Percentiles rank a stretch among this genome's conserved stretches.
Conservation (phyloP, 2,888 invertebrate species). For the Aplocera efformata region DNA sequence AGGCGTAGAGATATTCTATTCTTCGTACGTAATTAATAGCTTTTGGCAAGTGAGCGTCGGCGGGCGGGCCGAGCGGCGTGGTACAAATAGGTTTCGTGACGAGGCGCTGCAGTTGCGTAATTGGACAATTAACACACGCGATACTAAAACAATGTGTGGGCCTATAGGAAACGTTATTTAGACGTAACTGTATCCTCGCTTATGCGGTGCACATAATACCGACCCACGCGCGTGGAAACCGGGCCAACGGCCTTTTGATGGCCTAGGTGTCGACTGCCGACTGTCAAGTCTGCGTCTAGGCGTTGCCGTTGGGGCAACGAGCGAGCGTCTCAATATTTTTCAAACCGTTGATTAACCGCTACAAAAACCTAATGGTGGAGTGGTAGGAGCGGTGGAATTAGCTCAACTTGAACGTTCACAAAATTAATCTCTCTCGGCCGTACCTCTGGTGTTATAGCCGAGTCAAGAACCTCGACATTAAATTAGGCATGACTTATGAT, state of each 20-base stretch:
- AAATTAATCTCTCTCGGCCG: conserved; percentile 33
- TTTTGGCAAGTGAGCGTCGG: conserved; percentile 74
- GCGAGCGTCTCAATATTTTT: conserved; percentile 4
- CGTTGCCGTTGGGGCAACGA: conserved; percentile 32
- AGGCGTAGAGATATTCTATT: conserved; percentile 75
- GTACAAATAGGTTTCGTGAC: conserved; percentile 64
- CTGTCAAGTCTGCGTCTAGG: conserved; percentile 39
- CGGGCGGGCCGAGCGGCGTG: conserved; percentile 36
- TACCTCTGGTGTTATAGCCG: conserved; percentile 36
- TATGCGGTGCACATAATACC: conserved; percentile 53
- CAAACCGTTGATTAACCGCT: conserved; percentile 10
- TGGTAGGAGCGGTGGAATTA: conserved; percentile 33
- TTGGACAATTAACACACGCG: conserved; percentile 64
- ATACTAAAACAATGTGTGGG: conserved; percentile 57
- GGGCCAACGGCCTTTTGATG: conserved; percentile 64
- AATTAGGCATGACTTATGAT: conserved; percentile 71
- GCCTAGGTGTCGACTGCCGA: conserved; percentile 47
- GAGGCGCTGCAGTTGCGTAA: conserved; percentile 61
- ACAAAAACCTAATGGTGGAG: conserved; percentile 7
- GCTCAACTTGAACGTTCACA: conserved; percentile 30
- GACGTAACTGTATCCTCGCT: conserved; percentile 54
- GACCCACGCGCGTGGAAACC: conserved; percentile 62
- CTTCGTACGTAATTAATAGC: conserved; percentile 75
- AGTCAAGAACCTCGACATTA: conserved; percentile 71
- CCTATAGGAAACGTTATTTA: conserved; percentile 54